Evolutionary conservation across 2,113 vertebrate species (phyloP), one percentile per base, ranked within the genome.

Genomic region (Sphaerodactylus townsendi): DNA sequence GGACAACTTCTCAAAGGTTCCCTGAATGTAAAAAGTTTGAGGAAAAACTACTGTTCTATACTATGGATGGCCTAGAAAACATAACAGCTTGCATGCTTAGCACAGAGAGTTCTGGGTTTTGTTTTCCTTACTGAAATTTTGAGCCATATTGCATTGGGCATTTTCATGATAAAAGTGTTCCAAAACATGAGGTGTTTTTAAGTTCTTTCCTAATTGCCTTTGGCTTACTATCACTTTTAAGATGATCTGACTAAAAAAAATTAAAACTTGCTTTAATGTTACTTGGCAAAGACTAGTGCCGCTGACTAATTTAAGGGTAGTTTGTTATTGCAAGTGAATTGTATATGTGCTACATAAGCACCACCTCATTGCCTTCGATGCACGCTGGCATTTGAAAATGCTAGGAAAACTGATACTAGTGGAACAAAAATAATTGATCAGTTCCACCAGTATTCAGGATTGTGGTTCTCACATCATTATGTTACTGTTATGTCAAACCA

Each of bases 161-260:
- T 90, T 86, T 85, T 81, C 79, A 91, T 92, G 89, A 94, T 92
- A 93, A 6, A 62, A 90, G 76, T 90, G 88, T 92, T 92, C 88
- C 91, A 89, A 79, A 89, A 86, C 91, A 88, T 86, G 89, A 94
- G 88, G 90, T 88, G 87, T 90, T 94, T 91, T 92, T 81, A 82
- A 89, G 84, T 90, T 92, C 82, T 59, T 83, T 88, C 73, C 90
- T 92, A 92, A 92, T 92, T 92, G 86, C 90, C 87, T 91, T 88
- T 91, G 90, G 90, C 91, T 87, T 84, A 37, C 70, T 48, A 19
- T 82, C 92, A 90, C 81, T 92, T 44, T 91, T 79, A 87, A 90
- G 91, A 86, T 25, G 39, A 76, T 80, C 90, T 59, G 89, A 79
- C 87, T 92, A 83, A 79, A 71, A 90, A 90, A 86, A 90, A 92